phyloP scores from a whole-genome alignment of 2,113 vertebrate species.

The Tringa solitaria region DNA sequence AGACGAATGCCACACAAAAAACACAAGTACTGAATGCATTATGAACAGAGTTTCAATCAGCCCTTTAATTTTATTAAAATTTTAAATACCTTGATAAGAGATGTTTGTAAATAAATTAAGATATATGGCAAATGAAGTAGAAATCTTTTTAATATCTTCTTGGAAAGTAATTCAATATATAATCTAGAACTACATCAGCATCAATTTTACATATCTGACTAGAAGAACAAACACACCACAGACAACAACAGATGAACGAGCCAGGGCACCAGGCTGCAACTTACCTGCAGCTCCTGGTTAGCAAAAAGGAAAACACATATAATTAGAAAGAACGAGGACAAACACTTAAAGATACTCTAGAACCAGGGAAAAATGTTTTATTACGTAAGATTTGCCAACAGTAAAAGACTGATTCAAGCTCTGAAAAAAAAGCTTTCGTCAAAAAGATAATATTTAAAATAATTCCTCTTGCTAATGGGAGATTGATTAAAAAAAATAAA shows the following conservation, averaged over 20 bases:
- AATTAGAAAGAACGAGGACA: conserved; percentile 89
- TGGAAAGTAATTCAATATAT: conserved; percentile 33
- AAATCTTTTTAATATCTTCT: conserved; percentile 48
- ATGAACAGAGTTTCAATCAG: conserved; percentile 79
- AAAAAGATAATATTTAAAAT: conserved; percentile 50
- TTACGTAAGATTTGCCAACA: conserved; percentile 68
- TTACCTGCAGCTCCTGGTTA: conserved; percentile 99
- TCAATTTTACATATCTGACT: conserved; percentile 57
- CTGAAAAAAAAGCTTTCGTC: conserved; percentile 65
- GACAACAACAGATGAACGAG: conserved; percentile 65
- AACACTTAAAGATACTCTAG: conserved; percentile 78
- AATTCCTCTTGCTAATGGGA: conserved; percentile 43
- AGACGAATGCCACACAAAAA: conserved; percentile 41
- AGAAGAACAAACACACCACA: conserved; percentile 68
- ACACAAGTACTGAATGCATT: conserved; percentile 1
- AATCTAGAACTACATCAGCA: conserved; percentile 35
- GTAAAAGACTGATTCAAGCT: conserved; percentile 81
- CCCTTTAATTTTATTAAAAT: conserved; percentile 66
- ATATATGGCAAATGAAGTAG: conserved; percentile 37
- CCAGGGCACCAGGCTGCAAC: conserved; percentile 82
- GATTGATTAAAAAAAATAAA: conserved; percentile 36
- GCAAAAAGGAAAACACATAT: conserved; percentile 91
- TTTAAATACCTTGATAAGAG: conserved; percentile 51
- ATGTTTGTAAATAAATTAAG: conserved; percentile 37
- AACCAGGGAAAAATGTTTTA: conserved; percentile 70